Base-by-base conservation (phyloP, 2,888 invertebrate genomes). In the Phasia obesa region DNA sequence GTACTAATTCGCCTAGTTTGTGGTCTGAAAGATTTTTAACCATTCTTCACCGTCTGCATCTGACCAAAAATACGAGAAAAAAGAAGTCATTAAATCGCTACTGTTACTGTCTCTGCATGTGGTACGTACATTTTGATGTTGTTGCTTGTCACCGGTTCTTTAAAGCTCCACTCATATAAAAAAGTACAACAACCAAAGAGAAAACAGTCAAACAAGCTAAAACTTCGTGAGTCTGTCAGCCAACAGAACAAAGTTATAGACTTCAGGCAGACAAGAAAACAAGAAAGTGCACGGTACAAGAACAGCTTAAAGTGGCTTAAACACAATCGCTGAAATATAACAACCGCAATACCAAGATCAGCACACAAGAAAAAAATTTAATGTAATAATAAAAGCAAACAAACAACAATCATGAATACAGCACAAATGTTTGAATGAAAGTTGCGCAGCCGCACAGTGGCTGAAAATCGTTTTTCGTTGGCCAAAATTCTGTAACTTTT, bases 231-330 rank as follows among this genome's bases (percentile, higher is more conserved):
- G 70, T 19, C 25, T 19, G 53, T 38, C 62, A 80, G 44, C 59
- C 23, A 70, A 44, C 51, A 44, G 27, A 42, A 53, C 44, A 64
- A 55, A 53, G 19, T 31, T 25, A 53, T 47, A 77, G 69, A 77
- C 77, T 69, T 77, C 31, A 47, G 70, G 75, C 62, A 59, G 65
- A 64, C 75, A 62, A 23, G 13, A 64, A 87, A 86, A 85, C 87
- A 87, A 88, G 88, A 88, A 88, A 88, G 87, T 88, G 86, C 86
- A 87, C 42, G 60, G 49, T 53, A n/a, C n/a, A 64, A 84, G 73
- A 84, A 73, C 69, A 76, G 62, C 73, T 80, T 73, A 35, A 59
- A 79, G 79, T 71, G 75, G 73, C 73, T 55, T 76, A 76, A 57
- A 76, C 71, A 79, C 15, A 73, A 47, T 25, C 17, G 35, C 21